Conservation (phyloP, 2,797 vertebrate species). For the Tragelaphus oryx region DNA sequence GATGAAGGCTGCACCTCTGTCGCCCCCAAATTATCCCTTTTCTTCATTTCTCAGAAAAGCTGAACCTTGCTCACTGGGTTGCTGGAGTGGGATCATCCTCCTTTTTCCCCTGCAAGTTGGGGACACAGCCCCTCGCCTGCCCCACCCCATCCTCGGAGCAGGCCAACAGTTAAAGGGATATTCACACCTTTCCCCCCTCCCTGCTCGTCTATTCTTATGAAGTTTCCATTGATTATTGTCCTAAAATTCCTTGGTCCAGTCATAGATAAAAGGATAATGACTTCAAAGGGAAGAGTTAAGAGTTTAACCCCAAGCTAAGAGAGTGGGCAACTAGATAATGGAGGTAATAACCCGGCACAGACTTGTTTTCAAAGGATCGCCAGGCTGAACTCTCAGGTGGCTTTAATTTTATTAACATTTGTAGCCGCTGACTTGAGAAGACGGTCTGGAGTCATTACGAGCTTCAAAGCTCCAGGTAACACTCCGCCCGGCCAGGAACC, state of each 20-base stretch:
- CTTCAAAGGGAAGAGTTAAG: conserved; percentile 97
- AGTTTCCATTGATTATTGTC: conserved; percentile 96
- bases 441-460: conserved; percentile 81
- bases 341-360: conserved; percentile 96
- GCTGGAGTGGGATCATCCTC: background rate
- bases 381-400: conserved; percentile 89
- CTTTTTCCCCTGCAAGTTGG: conserved; percentile 53
- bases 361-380: conserved; percentile 85
- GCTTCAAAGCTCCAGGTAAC: conserved; percentile 85
- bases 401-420: conserved; percentile 99
- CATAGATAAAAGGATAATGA: conserved; percentile 99
- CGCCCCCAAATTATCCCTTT: conserved; percentile 59
- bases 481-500: conserved; percentile 71
- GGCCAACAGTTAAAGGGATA: conserved; percentile 79
- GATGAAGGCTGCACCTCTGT: conserved; percentile 84
- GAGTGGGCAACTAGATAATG: conserved; percentile 96
- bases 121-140: conserved; percentile 66
- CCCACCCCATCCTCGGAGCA: conserved; percentile 69
- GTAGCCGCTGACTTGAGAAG: conserved; percentile 85
- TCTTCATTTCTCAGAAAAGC: conserved; percentile 75
- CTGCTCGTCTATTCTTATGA: conserved; percentile 90
- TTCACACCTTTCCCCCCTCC: conserved; percentile 88
- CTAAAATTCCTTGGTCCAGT: conserved; percentile 94
- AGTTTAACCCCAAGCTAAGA: conserved; percentile 96
- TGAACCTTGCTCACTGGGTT: conserved; percentile 49